Conservation (phyloP, 2,888 invertebrate species). For the Habroteleia sp. region DNA sequence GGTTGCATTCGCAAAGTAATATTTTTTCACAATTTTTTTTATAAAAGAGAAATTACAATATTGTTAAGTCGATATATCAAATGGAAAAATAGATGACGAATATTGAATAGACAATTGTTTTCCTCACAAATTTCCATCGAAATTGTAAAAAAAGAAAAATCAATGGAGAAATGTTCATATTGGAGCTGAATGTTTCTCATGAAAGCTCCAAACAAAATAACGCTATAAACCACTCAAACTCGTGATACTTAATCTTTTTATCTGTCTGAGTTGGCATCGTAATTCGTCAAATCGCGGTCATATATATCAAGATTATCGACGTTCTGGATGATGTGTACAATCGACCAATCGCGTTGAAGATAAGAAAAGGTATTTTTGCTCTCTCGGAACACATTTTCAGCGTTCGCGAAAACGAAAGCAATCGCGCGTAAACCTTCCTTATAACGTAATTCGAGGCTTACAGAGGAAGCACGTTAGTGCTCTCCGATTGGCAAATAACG, state of each 20-base stretch:
- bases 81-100: no score
- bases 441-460: slow-evolving; percentile 39
- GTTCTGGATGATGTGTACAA: slow-evolving; percentile 23
- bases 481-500: slow-evolving; percentile 56
- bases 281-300: slow-evolving; percentile 33
- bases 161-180: no score
- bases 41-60: no score
- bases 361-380: slow-evolving; percentile 34
- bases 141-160: no score
- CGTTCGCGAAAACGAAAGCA: slow-evolving; percentile 47
- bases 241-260: slow-evolving; percentile 37
- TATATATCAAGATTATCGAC: slow-evolving; percentile 37
- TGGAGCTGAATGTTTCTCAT: not conserved
- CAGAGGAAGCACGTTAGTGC: slow-evolving; percentile 48
- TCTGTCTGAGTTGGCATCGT: slow-evolving; percentile 32
- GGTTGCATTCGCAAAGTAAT: no score
- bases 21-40: no score
- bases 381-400: slow-evolving; percentile 34
- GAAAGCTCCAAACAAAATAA: slow-evolving; percentile 33
- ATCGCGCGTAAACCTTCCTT: slow-evolving; percentile 53
- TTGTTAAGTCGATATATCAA: no score
- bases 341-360: slow-evolving; percentile 43
- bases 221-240: slow-evolving; percentile 27
- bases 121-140: no score
- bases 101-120: no score